Conservation (phyloP, 2,797 vertebrate genomes). For the Orientallactaga sibirica region DNA sequence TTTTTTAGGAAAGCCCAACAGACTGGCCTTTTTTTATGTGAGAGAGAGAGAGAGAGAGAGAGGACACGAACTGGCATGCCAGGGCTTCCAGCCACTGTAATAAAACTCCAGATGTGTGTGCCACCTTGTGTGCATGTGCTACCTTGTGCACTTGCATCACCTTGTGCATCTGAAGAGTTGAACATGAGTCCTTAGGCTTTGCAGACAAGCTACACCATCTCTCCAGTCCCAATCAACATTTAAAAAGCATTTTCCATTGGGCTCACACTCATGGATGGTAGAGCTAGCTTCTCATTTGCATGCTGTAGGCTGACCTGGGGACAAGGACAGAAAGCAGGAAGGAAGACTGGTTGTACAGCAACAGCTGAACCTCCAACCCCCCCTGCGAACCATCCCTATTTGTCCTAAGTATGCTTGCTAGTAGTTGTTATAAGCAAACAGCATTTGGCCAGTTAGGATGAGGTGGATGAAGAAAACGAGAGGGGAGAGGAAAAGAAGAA, state of each 20-base stretch:
- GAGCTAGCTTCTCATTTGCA: neutral
- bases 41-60: too few relatives aligned
- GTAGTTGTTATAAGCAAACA: neutral
- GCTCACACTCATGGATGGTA: neutral
- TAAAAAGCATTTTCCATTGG: neutral
- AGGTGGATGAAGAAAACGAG: neutral
- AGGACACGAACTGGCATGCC: too few relatives aligned
- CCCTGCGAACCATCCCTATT: neutral
- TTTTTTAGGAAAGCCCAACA: too few relatives aligned
- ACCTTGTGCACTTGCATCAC: too few relatives aligned
- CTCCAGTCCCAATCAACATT: neutral
- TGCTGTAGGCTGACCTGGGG: neutral
- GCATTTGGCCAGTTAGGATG: neutral
- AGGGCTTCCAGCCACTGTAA: too few relatives aligned
- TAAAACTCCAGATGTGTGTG: too few relatives aligned
- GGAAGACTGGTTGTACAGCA: neutral
- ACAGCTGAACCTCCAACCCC: neutral
- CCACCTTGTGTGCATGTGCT: too few relatives aligned
- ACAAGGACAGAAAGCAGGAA: neutral
- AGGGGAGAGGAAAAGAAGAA: neutral
- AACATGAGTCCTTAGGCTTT: too few relatives aligned
- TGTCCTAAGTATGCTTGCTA: neutral
- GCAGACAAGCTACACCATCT: too few relatives aligned
- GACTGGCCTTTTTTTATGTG: too few relatives aligned
- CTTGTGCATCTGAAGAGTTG: too few relatives aligned